Evolutionary conservation across 2,797 vertebrate species (phyloP), one percentile per base, ranked within the genome.

Genomic region (Lepilemur septentrionalis): DNA sequence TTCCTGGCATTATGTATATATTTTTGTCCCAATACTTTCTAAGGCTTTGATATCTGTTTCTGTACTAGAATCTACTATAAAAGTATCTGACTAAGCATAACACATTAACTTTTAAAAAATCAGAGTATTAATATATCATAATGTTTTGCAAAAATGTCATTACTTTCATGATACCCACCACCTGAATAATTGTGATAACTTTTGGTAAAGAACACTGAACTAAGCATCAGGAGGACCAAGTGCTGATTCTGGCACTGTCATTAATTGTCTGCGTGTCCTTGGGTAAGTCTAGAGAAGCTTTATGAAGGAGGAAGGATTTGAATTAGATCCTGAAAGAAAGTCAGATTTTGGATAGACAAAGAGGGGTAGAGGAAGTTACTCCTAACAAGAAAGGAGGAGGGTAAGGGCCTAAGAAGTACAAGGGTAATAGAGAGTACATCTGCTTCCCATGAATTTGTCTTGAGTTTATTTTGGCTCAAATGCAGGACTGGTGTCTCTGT

Each of bases 281-380:
- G 81, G n/a, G 38, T 48, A 32, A 84, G 11, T 81, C 41, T 83
- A 72, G 48, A 67, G 55, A 43, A 92, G n/a, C 38, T 83, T 59
- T 32, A 59, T 38, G 30, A 76, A 82, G 17, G 46, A 76, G n/a
- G 63, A 73, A 38, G 18, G 23, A 67, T 81, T 92, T 93, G 46
- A 69, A 61, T n/a, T 85, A 65, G 32, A 67, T 4, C 76, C n/a
- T 75, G 32, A 92, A 89, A 84, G 79, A 52, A 72, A 82, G 69
- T 90, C 81, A 96, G 25, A 82, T 78, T 92, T 91, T 83, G 48
- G 43, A 55, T 81, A 95, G 48, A 41, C 35, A 82, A 55, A 95
- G 41, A 83, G 25, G 35, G 55, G 22, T 32, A 63, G 7, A 13
- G 14, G 22, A 85, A 76, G 48, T 69, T 82, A 85, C 72, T 41